Evolutionary conservation across 2,888 invertebrate species (phyloP).

Genomic region (Tachina lurida): DNA sequence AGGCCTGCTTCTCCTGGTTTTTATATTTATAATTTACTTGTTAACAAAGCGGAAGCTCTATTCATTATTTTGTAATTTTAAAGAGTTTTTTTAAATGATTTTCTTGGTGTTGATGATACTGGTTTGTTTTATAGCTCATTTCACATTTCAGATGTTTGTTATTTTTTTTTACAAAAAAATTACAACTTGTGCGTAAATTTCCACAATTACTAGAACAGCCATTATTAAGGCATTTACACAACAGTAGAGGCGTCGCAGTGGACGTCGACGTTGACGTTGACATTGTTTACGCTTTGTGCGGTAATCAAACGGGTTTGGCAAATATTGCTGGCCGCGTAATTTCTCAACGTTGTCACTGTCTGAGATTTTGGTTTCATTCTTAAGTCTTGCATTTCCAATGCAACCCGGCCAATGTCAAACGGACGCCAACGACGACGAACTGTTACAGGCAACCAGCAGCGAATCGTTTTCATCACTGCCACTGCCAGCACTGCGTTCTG

Average conservation of each 20-base stretch:
- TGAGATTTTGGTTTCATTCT: slow-evolving; percentile 22
- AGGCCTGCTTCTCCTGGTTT: slow-evolving; percentile 3
- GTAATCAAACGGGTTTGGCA: slow-evolving; percentile 47
- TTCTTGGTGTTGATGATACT: slow-evolving; percentile 24
- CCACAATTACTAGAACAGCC: slow-evolving; percentile 80
- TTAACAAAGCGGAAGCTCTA: slow-evolving; percentile 63
- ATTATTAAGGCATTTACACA: slow-evolving; percentile 80
- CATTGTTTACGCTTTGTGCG: slow-evolving; percentile 72
- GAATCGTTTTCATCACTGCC: slow-evolving; percentile 83
- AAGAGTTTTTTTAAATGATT: neutral
- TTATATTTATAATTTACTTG: slow-evolving; percentile 41
- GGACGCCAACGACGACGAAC: slow-evolving; percentile 81
- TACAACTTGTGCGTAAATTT: slow-evolving; percentile 82
- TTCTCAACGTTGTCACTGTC: slow-evolving; percentile 39
- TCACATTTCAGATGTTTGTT: neutral
- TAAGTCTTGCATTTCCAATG: slow-evolving; percentile 77
- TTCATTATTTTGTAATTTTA: slow-evolving; percentile 28
- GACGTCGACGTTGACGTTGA: slow-evolving; percentile 78
- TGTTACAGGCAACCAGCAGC: slow-evolving; percentile 82
- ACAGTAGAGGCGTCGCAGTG: slow-evolving; percentile 81
- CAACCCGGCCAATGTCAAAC: slow-evolving; percentile 83
- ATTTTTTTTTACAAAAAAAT: slow-evolving; percentile 77
- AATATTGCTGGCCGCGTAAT: slow-evolving; percentile 8
- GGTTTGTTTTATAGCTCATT: neutral
- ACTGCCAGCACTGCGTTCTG: slow-evolving; percentile 81